Conservation (phyloP, 2,797 vertebrate genomes). For the Periophthalmus magnuspinnatus region DNA sequence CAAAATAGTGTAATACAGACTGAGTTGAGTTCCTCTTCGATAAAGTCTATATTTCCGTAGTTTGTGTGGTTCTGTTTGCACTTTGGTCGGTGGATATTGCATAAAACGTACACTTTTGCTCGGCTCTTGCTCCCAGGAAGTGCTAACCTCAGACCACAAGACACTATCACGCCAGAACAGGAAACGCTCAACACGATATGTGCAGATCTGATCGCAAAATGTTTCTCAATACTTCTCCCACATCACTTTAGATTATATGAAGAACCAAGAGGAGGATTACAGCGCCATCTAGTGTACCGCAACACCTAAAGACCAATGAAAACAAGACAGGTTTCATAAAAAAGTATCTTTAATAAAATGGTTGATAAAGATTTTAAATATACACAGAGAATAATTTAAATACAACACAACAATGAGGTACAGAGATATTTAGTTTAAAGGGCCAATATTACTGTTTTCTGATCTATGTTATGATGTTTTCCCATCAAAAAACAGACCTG, state of each 20-base stretch:
- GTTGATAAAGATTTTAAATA: not conserved
- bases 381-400: conserved; percentile 7
- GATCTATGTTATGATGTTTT: too few species aligned
- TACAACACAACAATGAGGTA: conserved; percentile 13
- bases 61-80: not conserved
- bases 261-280: not conserved
- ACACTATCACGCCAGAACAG: not conserved
- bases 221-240: not conserved
- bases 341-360: conserved; percentile 23
- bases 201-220: not conserved
- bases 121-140: conserved; percentile 5
- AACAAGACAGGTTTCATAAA: not conserved
- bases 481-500: too few species aligned
- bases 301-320: not conserved
- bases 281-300: not conserved
- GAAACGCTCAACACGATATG: not conserved
- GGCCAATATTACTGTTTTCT: too few species aligned
- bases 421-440: not conserved
- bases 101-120: not conserved
- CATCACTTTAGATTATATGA: not conserved
- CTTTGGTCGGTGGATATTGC: not conserved
- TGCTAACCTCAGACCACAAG: conserved; percentile 3
- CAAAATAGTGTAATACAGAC: too few species aligned
- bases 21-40: too few species aligned
- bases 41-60: too few species aligned